phyloP scores from a whole-genome alignment of 2,888 invertebrate genomes.

The Leptarthrus brevirostris region DNA sequence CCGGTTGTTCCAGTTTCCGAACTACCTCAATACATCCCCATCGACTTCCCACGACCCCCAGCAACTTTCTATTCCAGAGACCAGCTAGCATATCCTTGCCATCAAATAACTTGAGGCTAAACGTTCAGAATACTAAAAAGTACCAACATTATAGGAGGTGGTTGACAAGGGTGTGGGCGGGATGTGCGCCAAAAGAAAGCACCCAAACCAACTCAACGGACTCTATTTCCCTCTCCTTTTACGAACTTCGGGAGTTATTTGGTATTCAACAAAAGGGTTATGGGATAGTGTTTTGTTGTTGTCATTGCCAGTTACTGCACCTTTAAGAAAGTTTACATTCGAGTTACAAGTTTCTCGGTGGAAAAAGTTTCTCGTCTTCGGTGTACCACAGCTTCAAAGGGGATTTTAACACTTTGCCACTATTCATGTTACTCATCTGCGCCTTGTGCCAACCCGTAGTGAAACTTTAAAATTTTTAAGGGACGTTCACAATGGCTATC shows the following conservation, averaged over 20 bases:
- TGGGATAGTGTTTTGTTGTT: constrained; percentile 34
- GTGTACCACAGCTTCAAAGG: neutral
- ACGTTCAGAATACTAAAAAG: constrained; percentile 42
- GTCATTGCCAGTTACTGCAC: constrained; percentile 43
- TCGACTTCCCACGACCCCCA: neutral
- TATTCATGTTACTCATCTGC: constrained; percentile 40
- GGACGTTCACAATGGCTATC: constrained; percentile 21
- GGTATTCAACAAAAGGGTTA: constrained; percentile 35
- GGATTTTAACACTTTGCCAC: constrained; percentile 39
- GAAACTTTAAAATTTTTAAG: constrained; percentile 22
- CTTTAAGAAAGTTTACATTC: constrained; percentile 42
- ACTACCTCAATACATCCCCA: constrained; percentile 10
- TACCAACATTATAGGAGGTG: constrained; percentile 4
- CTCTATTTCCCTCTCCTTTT: constrained; percentile 23
- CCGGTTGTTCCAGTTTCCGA: constrained; percentile 30
- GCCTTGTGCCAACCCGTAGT: neutral
- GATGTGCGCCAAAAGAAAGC: neutral
- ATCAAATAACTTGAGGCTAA: constrained; percentile 45
- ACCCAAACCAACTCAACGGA: constrained; percentile 28
- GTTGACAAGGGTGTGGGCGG: constrained; percentile 6
- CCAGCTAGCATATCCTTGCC: constrained; percentile 39
- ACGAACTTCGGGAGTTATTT: constrained; percentile 18
- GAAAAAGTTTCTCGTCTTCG: neutral
- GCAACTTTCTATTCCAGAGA: constrained; percentile 36
- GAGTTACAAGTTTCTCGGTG: constrained; percentile 21